Evolutionary conservation across 2,797 vertebrate species (phyloP).

Genomic region (Parambassis ranga): DNA sequence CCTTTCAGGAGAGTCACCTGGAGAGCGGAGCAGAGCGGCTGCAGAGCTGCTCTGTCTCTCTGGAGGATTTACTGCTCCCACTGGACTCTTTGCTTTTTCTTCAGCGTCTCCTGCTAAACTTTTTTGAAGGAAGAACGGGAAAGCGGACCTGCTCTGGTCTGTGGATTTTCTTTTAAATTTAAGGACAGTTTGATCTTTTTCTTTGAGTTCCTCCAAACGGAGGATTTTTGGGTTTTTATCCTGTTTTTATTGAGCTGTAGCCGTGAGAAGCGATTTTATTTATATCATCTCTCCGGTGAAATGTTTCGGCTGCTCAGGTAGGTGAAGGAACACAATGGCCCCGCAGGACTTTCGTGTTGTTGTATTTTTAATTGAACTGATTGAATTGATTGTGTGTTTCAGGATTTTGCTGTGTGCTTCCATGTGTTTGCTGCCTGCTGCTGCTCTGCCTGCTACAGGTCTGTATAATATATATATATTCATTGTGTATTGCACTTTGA

Average conservation of each 20-base stretch:
- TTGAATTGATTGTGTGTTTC: background rate
- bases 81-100: background rate
- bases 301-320: conserved; percentile 47
- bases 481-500: background rate
- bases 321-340: background rate
- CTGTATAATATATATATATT: too few relatives aligned
- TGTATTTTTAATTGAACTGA: too few relatives aligned
- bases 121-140: too few relatives aligned
- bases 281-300: background rate
- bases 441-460: conserved; percentile 60
- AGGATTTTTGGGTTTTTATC: background rate
- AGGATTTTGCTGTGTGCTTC: conserved; percentile 56
- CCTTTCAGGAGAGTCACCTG: conserved; percentile 39
- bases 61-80: background rate
- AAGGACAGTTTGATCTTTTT: background rate
- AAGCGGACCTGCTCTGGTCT: background rate
- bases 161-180: background rate
- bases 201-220: background rate
- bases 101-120: background rate
- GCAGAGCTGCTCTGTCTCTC: too few relatives aligned
- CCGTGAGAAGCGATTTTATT: too few relatives aligned
- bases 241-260: too few relatives aligned
- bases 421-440: conserved; percentile 15
- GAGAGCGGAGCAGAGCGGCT: too few relatives aligned
- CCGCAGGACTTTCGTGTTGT: background rate